Evolutionary conservation across 2,888 invertebrate genomes (phyloP), one percentile per base, ranked within the genome.

Genomic region (Julus scandinavius): DNA sequence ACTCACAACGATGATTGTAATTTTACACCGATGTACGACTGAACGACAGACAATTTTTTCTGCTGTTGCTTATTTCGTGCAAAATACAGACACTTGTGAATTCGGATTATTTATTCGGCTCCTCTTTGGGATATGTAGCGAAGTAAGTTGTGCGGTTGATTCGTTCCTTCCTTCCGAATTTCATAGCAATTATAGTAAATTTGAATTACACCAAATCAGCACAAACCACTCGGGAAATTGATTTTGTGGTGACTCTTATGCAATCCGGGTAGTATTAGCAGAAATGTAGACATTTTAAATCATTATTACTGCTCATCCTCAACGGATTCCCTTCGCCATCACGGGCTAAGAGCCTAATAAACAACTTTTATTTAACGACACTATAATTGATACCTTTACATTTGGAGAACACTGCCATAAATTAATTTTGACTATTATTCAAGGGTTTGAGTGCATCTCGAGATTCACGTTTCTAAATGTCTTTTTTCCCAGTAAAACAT

Each of bases 351-450:
- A 80, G 80, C 80, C 80, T 80, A 80, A 80, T 80, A 80, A 80
- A 80, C 80, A 80, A 80, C 38, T 38, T 80, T 80, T 38, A 80
- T 80, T 38, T 80, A 80, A 80, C 80, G 80, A 80, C 80, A 80
- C 80, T 80, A 38, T 80, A 80, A 80, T 80, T 80, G 80, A 80
- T 80, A 80, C 80, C 80, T 80, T 29, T 80, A 38, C 80, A 80
- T 80, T 80, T 38, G 6, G 80, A 80, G 80, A 80, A 80, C 80
- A 80, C 80, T 80, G 80, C 38, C 80, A 80, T 80, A 80, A 80
- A 80, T 80, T 80, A 80, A 80, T 80, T 80, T 80, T 80, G 80
- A 80, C 80, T 80, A 80, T 80, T 80, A 80, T 80, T 38, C 80
- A 9, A 13, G 80, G 80, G 2, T 38, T 38, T 29, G 80, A 80